These are phyloP conservation scores for Spilarctia lutea DNA, from an alignment of 2,888 invertebrate species.

Conservation along the genomic window DNA sequence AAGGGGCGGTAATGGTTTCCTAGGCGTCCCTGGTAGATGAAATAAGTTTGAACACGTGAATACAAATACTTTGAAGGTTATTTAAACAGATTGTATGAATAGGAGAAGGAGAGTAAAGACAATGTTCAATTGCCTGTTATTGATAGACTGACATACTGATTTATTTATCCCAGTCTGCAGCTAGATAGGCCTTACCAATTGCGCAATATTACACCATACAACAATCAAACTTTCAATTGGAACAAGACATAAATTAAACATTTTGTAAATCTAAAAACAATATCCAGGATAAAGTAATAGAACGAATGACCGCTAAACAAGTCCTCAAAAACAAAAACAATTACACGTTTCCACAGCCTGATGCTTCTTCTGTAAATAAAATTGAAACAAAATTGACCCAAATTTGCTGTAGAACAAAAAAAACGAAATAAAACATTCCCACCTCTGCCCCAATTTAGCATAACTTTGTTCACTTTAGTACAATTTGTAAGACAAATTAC, in stretches of 20 bases:
- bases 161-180: no score
- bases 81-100: neutral
- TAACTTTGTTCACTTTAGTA: constrained; percentile 37
- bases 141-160: neutral
- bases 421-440: constrained; percentile 10
- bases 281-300: neutral
- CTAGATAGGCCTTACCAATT: no score
- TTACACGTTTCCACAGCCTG: neutral
- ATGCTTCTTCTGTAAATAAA: neutral
- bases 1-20: no score
- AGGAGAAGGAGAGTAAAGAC: neutral
- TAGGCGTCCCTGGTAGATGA: neutral
- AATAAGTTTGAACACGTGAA: neutral
- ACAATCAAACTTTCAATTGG: no score
- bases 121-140: neutral
- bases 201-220: no score
- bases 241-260: neutral
- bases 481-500: constrained; percentile 52
- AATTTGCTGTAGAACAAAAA: neutral
- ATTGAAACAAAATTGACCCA: constrained; percentile 1
- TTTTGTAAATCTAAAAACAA: neutral
- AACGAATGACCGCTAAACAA: neutral
- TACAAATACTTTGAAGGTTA: neutral
- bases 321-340: neutral
- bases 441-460: constrained; percentile 20